phyloP scores from a whole-genome alignment of 2,113 vertebrate species.

The Capreolus pygargus region DNA sequence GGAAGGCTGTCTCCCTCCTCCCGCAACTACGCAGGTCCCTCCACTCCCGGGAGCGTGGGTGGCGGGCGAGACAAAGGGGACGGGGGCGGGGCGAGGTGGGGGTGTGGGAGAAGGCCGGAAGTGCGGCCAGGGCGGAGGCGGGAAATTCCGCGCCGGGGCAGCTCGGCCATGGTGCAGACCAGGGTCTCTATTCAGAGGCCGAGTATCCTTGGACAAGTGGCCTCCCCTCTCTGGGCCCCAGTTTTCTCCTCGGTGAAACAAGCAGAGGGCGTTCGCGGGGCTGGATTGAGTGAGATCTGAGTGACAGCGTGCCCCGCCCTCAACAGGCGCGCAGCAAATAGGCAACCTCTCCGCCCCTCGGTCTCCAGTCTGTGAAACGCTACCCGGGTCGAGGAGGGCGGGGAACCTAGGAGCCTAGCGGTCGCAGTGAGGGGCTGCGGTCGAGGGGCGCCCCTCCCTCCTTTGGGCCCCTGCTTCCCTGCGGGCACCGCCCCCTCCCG shows the following conservation, averaged over 20 bases:
- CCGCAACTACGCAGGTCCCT: not conserved
- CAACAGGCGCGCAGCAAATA: not conserved
- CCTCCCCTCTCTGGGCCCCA: not conserved
- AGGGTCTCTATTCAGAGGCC: not conserved
- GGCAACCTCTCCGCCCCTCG: not conserved
- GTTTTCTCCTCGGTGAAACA: not conserved
- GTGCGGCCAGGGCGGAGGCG: conserved; percentile 33
- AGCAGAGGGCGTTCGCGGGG: not conserved
- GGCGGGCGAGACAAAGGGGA: conserved; percentile 57
- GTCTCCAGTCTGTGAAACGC: not conserved
- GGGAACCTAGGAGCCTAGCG: not conserved
- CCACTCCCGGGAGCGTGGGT: not conserved
- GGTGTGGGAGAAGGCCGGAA: conserved; percentile 51
- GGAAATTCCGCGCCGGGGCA: conserved; percentile 1
- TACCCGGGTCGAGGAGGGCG: not conserved
- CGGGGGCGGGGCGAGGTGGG: conserved; percentile 38
- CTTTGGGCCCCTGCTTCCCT: rapidly evolving
- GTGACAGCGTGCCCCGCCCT: not conserved
- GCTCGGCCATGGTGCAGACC: not conserved
- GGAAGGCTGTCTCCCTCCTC: not conserved
- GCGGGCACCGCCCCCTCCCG: conserved; percentile 54
- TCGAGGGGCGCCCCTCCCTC: not conserved
- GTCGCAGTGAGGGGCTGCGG: not conserved
- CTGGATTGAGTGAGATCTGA: not conserved
- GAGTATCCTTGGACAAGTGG: not conserved